Base-by-base conservation (phyloP, 2,113 vertebrate species). In the Vulpes ferrilata region DNA sequence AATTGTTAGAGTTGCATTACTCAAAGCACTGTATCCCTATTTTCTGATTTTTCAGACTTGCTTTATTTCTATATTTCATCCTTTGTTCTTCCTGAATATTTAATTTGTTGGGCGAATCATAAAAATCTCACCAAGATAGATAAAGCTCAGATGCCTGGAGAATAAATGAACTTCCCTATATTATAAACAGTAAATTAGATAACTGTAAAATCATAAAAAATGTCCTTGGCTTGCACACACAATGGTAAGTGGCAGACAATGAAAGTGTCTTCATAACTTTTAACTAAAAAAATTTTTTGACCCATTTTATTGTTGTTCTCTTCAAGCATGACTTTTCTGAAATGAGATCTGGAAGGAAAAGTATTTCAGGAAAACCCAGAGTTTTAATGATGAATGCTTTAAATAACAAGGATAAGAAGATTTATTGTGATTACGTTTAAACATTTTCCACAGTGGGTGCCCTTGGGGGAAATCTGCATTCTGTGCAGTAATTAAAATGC, bases 161-260 rank as follows among this genome's bases (percentile, higher is more conserved):
- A 97, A 78, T 71, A 95, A 89, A 62, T 71, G 76, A 98, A 97
- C 4, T 90, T 96, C 43, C 67, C 3, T 78, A 88, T 35, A 57
- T 93, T 95, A 86, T 65, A 96, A 97, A 76, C 20, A 97, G 93
- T 86, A 97, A 96, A 95, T 79, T 95, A 90, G 43, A 27, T 92
- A 97, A 84, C 65, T 3, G 1, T 2, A 93, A 71, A 98, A 80
- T 74, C 3, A 0, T 93, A 93, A 98, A 94, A 93, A 0, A 0
- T 76, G 20, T 53, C 69, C 85, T 97, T 96, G 60, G 0, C 2
- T 88, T 96, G 64, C 84, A 74, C n/a, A 92, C 48, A 23, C 17
- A 96, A 88, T 69, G 43, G 23, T 51, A 95, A 94, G 76, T 53
- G 16, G 1, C 38, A 96, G 67, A 94, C 20, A 89, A 20, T 87